Conservation (phyloP, 2,797 vertebrate genomes). For the Tokudaia tokunoshimensis region DNA sequence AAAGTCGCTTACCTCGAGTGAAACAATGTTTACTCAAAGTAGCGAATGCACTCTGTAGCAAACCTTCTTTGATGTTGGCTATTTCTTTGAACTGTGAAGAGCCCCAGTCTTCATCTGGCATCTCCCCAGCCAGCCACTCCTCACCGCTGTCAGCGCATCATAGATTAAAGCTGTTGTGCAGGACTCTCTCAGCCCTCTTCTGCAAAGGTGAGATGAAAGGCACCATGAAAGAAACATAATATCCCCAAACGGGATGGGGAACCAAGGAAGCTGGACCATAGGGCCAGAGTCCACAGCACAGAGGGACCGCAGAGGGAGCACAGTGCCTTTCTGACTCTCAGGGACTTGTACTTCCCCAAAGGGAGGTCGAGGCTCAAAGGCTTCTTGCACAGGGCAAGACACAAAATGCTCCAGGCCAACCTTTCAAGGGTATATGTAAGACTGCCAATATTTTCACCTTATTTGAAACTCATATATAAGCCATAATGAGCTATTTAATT, state of each 20-base stretch:
- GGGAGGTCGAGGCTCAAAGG: not conserved
- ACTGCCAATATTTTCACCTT: conserved; percentile 47
- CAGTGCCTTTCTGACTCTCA: too few species aligned
- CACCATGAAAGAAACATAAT: not conserved
- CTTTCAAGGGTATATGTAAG: conserved; percentile 61
- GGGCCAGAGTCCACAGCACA: not conserved
- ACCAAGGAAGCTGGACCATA: fast-evolving
- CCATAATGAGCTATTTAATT: conserved; percentile 78
- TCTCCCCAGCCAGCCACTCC: not conserved
- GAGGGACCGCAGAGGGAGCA: fast-evolving
- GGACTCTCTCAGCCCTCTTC: not conserved
- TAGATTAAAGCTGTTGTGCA: not conserved
- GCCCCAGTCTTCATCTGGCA: not conserved
- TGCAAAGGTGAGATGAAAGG: not conserved
- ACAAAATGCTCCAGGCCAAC: not conserved
- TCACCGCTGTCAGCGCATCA: fast-evolving
- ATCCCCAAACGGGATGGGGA: not conserved
- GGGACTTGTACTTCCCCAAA: not conserved
- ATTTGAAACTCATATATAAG: conserved; percentile 71
- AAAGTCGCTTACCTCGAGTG: not conserved
- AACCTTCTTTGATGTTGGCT: not conserved
- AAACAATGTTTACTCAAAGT: not conserved
- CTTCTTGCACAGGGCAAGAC: too few species aligned
- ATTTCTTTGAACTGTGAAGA: conserved; percentile 3
- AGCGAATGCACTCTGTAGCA: fast-evolving